Evolutionary conservation across 2,797 vertebrate genomes (phyloP), one percentile per base, ranked within the genome.

Genomic region (Myotis pilosus): DNA sequence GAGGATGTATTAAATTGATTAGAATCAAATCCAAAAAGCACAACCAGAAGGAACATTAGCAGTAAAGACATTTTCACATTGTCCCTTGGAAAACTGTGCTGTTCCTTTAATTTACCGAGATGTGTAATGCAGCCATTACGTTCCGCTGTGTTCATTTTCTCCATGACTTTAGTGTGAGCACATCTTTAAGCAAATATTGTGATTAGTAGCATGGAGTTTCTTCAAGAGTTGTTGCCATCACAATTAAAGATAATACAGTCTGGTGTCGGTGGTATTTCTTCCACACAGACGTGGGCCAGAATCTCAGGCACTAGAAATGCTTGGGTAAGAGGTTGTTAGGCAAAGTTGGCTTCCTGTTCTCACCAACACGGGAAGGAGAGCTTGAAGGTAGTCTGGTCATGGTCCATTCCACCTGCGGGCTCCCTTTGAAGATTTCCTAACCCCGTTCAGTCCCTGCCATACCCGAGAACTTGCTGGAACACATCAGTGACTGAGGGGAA

Each of bases 401-500:
- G 7, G 36, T 57, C 60, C 16, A 20, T 22, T 83, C 19, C 22
- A 6, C 19, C 20, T 22, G 38, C 5, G 3, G 38, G 38, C 23
- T 83, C 8, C 57, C 75, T 82, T 51, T 41, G 33, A 55, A 49
- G 36, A 72, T 92, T 78, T 87, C 81, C 79, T 62, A 22, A 33
- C 38, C 82, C 47, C 10, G 10, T 83, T 79, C 36, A 6, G 51
- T 74, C 64, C 36, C 60, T 49, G 10, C 47, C 41, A 22, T 10
- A 55, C 47, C 86, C 19, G 33, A 41, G 89, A 94, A 83, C 89
- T 87, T 90, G 87, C 76, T 92, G 36, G 44, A 72, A 92, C 28
- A 53, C 49, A 55, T 87, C 55, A 60, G 44, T 7, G 0, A 25
- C 36, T 49, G 44, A 55, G 36, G 47, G 4, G n/a, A 53, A 87